Evolutionary conservation across 2,113 vertebrate genomes (phyloP), one percentile per base, ranked within the genome.

Genomic region (Scatophagus argus): DNA sequence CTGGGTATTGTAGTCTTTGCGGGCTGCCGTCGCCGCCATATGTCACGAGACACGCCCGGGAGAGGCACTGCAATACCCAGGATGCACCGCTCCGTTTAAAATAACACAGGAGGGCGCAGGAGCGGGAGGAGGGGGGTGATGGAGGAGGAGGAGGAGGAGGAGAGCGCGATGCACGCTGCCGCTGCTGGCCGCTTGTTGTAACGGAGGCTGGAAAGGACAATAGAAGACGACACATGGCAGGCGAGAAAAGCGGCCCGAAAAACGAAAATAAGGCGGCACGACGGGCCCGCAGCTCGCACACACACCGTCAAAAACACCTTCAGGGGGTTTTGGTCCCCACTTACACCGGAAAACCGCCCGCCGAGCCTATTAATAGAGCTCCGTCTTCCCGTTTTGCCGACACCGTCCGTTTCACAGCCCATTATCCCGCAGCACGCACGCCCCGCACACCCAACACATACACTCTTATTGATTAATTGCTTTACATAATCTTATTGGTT

Each of bases 21-120:
- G 2, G 68, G 61, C 81, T 73, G 82, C 68, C 36, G 32, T 38
- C 47, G 63, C 78, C 74, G 23, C 83, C 88, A 92, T 88, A 91
- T 93, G 90, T 86, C 88, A 85, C 56, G 25, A 93, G 92, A 94
- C 92, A 93, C 92, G 92, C 92, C 93, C 92, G 93, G 90, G 73
- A 85, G 82, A 89, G 38, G 87, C 70, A 93, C 91, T 86, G 79
- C 92, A 87, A 87, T 88, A 90, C 92, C 94, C 94, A 94, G 74
- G 67, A 88, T 93, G 90, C 94, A 92, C 63, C 47, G 84, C 91
- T 73, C 41, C 72, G 59, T 86, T 87, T 88, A 91, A 88, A 91
- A 89, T 91, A 89, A 88, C 87, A 87, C 84, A 65, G 80, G 73
- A 77, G 77, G 71, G 83, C 54, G 84, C 84, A 55, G 60, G 44